These are phyloP conservation scores for Ceriagrion tenellum DNA, from an alignment of 2,888 invertebrate genomes.

Conservation along the genomic window DNA sequence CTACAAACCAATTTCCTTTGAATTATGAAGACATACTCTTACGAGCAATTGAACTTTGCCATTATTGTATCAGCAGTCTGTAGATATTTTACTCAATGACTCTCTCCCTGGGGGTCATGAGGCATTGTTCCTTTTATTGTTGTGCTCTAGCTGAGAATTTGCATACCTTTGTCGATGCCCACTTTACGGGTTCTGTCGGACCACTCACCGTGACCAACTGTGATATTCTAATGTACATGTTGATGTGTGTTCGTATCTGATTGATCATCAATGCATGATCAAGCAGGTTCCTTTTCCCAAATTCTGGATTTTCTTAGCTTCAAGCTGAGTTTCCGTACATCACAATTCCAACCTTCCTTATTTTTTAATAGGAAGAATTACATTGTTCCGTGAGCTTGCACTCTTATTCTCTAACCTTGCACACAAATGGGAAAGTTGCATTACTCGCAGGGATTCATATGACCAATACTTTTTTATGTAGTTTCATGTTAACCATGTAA, in stretches of 20 bases:
- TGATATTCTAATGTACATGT: constrained; percentile 66
- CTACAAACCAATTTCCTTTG: background rate
- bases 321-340: constrained; percentile 58
- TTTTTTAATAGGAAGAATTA: constrained; percentile 43
- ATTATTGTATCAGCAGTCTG: constrained; percentile 14
- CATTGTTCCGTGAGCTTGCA: constrained; percentile 25
- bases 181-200: constrained; percentile 55
- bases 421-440: constrained; percentile 34
- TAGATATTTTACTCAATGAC: constrained; percentile 31
- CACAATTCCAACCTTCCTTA: constrained; percentile 20
- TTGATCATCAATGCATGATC: constrained; percentile 28
- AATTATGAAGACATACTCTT: background rate
- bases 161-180: constrained; percentile 51
- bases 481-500: constrained; percentile 61
- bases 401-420: constrained; percentile 38
- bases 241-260: constrained; percentile 56
- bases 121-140: constrained; percentile 34
- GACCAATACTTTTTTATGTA: constrained; percentile 66
- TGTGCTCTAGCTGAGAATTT: constrained; percentile 20
- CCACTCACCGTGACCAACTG: constrained; percentile 66
- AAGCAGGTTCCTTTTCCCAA: constrained; percentile 46
- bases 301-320: constrained; percentile 41
- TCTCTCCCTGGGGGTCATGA: constrained; percentile 40
- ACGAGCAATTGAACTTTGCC: background rate
- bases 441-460: background rate